phyloP scores from a whole-genome alignment of 2,113 vertebrate species.

The Brienomyrus brachyistius region DNA sequence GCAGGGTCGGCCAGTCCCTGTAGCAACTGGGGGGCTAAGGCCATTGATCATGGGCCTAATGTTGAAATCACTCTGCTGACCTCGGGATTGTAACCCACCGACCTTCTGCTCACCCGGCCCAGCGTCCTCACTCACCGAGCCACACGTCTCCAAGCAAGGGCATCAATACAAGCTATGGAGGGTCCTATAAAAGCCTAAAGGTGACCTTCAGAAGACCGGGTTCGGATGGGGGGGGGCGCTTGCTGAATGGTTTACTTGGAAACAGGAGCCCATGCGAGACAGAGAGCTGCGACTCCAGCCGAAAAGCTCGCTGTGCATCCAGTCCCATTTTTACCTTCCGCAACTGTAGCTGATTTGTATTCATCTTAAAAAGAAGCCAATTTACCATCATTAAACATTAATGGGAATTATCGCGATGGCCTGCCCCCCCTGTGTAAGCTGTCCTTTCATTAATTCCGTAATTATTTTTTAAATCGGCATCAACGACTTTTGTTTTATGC shows the following conservation, averaged over 20 bases:
- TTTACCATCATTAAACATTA: slow-evolving; percentile 5
- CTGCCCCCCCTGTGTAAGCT: background rate
- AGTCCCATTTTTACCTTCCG: background rate
- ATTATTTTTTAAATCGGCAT: slow-evolving; percentile 3
- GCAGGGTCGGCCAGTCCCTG: background rate
- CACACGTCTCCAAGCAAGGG: background rate
- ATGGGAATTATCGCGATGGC: slow-evolving; percentile 4
- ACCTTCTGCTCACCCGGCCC: background rate
- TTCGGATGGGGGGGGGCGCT: too few species aligned
- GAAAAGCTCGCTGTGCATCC: background rate
- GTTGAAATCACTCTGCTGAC: background rate
- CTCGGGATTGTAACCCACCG: background rate
- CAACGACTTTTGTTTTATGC: background rate
- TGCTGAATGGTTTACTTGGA: background rate
- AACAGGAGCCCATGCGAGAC: background rate
- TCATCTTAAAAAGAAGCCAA: slow-evolving; percentile 5
- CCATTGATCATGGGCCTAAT: background rate
- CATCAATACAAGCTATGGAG: background rate
- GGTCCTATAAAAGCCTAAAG: background rate
- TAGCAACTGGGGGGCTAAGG: background rate
- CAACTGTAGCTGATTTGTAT: background rate
- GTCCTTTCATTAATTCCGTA: slow-evolving; percentile 11
- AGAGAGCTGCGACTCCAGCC: background rate
- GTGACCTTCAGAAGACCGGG: background rate
- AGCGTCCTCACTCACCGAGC: background rate